phyloP scores from a whole-genome alignment of 2,113 vertebrate species.

The Ibidorhyncha struthersii region DNA sequence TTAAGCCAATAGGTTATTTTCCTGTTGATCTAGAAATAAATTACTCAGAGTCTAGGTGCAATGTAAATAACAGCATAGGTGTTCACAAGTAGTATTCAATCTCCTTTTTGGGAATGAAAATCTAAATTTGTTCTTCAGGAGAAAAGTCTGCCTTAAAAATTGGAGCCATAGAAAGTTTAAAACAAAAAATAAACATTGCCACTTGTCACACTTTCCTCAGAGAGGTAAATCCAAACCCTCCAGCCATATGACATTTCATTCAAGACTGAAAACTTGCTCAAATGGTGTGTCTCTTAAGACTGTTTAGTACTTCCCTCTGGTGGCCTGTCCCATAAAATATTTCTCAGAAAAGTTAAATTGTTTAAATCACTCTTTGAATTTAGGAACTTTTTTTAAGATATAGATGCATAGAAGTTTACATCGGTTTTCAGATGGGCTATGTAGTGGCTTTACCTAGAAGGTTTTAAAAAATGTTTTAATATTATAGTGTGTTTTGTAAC shows the following conservation, averaged over 20 bases:
- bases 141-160: not conserved
- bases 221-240: not conserved
- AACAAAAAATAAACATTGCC: not conserved
- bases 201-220: not conserved
- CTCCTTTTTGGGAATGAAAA: not conserved
- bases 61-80: not conserved
- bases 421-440: not conserved
- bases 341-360: not conserved
- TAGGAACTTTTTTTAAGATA: not conserved
- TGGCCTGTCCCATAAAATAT: not conserved
- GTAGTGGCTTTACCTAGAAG: not conserved
- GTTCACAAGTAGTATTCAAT: not conserved
- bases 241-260: not conserved
- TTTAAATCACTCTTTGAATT: not conserved
- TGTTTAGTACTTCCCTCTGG: slow-evolving; percentile 6
- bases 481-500: not conserved
- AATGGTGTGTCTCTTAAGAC: not conserved
- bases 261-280: slow-evolving; percentile 25
- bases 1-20: not conserved
- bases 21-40: not conserved
- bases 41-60: not conserved
- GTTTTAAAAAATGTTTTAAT: not conserved
- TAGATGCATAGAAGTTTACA: not conserved
- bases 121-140: not conserved
- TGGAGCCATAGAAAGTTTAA: not conserved